Conservation (phyloP, 2,888 invertebrate genomes). For the Sesia bembeciformis region DNA sequence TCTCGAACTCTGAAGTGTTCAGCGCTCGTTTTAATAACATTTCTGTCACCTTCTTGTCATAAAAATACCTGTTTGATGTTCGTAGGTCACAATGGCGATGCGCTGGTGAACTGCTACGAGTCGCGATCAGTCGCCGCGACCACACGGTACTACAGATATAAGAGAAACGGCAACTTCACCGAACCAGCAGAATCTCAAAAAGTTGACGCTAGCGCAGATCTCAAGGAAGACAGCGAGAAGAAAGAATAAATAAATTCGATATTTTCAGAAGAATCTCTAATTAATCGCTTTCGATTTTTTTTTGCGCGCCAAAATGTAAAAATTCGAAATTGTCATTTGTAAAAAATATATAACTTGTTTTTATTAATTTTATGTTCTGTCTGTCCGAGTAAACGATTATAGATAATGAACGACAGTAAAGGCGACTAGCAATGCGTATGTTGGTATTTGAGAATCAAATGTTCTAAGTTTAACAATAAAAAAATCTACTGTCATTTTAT, state of each 20-base stretch:
- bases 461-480: neutral
- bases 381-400: neutral
- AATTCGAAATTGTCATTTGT: no score
- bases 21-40: no score
- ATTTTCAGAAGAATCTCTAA: no score
- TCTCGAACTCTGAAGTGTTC: no score
- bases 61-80: neutral
- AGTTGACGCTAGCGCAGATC: constrained; percentile 6
- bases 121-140: constrained; percentile 49
- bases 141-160: constrained; percentile 56
- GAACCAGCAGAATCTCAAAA: neutral
- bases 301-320: no score
- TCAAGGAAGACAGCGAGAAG: constrained; percentile 1
- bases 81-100: constrained; percentile 76
- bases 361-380: neutral
- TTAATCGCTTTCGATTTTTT: no score
- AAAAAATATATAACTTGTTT: neutral
- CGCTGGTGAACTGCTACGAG: constrained; percentile 73
- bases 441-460: neutral
- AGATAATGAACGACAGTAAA: neutral
- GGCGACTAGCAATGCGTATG: constrained; percentile 5
- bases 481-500: neutral
- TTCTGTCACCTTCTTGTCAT: no score
- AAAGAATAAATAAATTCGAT: neutral
- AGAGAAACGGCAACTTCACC: constrained; percentile 46